Evolutionary conservation across 2,797 vertebrate genomes (phyloP).

Genomic region (Furcifer pardalis): DNA sequence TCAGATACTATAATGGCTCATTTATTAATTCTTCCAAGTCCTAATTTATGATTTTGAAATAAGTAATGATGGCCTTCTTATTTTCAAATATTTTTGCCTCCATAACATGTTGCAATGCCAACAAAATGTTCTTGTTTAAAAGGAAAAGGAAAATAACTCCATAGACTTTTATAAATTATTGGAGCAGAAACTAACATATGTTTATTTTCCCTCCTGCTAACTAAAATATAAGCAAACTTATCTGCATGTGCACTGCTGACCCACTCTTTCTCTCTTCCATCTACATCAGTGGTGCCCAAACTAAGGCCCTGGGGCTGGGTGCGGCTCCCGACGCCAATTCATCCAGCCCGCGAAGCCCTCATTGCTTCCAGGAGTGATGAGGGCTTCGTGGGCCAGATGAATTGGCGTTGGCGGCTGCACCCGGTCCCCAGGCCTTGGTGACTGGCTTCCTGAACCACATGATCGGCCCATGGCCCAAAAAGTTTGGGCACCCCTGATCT

Average conservation of each 20-base stretch:
- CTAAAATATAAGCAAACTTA: conserved; percentile 75
- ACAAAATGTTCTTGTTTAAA: conserved; percentile 70
- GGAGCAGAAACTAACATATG: conserved; percentile 79
- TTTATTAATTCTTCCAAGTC: conserved; percentile 15
- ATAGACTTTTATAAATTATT: conserved; percentile 72
- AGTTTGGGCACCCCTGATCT: too few relatives aligned
- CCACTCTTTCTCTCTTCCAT: conserved; percentile 24
- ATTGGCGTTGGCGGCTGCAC: too few relatives aligned
- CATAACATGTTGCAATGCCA: conserved; percentile 65
- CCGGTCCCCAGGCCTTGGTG: too few relatives aligned
- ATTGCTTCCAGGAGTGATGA: too few relatives aligned
- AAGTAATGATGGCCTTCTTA: neutral
- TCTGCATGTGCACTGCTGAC: conserved; percentile 36
- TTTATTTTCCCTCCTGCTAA: conserved; percentile 73
- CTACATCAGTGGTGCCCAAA: too few relatives aligned
- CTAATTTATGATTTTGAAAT: conserved; percentile 36
- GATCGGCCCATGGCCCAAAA: too few relatives aligned
- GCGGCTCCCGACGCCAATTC: too few relatives aligned
- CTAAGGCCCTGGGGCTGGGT: too few relatives aligned
- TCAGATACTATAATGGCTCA: neutral
- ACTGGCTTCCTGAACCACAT: too few relatives aligned
- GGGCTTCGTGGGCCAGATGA: too few relatives aligned
- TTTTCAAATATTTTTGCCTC: conserved; percentile 47
- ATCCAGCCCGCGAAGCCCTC: too few relatives aligned
- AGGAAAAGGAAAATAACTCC: conserved; percentile 63